These are phyloP conservation scores for Gobio gobio DNA, from an alignment of 2,113 vertebrate genomes.

Conservation along the genomic window DNA sequence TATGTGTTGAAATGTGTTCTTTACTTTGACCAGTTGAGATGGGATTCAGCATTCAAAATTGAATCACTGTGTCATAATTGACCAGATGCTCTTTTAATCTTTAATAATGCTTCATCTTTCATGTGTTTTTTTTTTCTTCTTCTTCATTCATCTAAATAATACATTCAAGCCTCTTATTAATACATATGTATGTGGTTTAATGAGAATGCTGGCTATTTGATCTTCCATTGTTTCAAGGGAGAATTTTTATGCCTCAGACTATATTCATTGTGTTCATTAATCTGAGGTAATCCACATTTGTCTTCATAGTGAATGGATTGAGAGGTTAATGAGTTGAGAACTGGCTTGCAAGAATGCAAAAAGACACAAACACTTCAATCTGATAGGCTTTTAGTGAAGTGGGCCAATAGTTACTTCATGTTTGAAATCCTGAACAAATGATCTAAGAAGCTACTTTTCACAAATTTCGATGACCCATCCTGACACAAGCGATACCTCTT, in stretches of 20 bases:
- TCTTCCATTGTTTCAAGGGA: constrained; percentile 30
- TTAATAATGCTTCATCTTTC: constrained; percentile 40
- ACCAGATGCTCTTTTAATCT: constrained; percentile 47
- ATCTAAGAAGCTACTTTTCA: constrained; percentile 9
- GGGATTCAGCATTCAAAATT: background rate
- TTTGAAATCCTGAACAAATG: background rate
- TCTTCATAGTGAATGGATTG: background rate
- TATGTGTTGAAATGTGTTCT: background rate
- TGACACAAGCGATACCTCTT: background rate
- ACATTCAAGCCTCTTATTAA: constrained; percentile 24
- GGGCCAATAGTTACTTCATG: background rate
- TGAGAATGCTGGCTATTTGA: constrained; percentile 35
- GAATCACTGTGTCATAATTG: constrained; percentile 9
- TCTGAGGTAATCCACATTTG: background rate
- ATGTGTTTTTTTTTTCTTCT: background rate
- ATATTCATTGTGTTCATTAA: background rate
- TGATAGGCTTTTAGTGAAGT: background rate
- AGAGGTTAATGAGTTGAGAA: background rate
- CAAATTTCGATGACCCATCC: background rate
- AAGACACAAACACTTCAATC: background rate
- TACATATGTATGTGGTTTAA: constrained; percentile 29
- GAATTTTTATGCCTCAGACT: background rate
- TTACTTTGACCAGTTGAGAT: background rate
- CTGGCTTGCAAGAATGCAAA: background rate
- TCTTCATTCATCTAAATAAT: constrained; percentile 19